Percentiles rank a stretch among this genome's conserved stretches.
phyloP scores from a whole-genome alignment of 1,140 invertebrate genomes.

The Papilio xuthus region DNA sequence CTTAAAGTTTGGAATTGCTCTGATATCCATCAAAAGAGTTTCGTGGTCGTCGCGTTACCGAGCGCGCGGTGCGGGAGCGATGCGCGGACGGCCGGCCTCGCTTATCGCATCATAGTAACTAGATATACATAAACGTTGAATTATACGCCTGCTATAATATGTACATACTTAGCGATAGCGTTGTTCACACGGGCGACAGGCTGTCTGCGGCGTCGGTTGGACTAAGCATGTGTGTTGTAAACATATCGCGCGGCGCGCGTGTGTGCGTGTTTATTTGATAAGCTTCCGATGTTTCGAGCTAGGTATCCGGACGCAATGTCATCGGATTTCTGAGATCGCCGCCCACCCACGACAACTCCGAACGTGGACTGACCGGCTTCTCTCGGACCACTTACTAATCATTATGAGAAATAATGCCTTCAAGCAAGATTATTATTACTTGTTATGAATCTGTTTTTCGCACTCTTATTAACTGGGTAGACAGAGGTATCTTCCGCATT shows the following conservation, averaged over 20 bases:
- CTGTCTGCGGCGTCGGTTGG: slow-evolving; percentile 72
- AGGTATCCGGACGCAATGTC: slow-evolving; percentile 74
- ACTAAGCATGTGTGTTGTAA: slow-evolving; percentile 68
- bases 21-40: slow-evolving; percentile 62
- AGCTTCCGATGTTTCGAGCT: slow-evolving; percentile 77
- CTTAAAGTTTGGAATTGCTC: slow-evolving; percentile 61
- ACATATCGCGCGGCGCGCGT: slow-evolving; percentile 62
- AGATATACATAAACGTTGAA: slow-evolving; percentile 71
- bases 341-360: slow-evolving; percentile 61
- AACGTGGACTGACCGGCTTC: slow-evolving; percentile 39
- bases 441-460: not conserved
- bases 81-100: slow-evolving; percentile 49
- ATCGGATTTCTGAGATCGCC: slow-evolving; percentile 64
- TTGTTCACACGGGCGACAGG: slow-evolving; percentile 78
- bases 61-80: slow-evolving; percentile 51
- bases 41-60: slow-evolving; percentile 46
- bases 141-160: slow-evolving; percentile 66
- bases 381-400: not conserved
- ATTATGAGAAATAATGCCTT: not conserved
- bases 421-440: not conserved
- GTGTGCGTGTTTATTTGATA: slow-evolving; percentile 77
- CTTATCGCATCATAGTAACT: slow-evolving; percentile 63
- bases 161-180: slow-evolving; percentile 74
- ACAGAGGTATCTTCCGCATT: not conserved
- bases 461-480: not conserved